These are phyloP conservation scores for Archips crataeganus DNA, from an alignment of 2,888 invertebrate species.

Conservation along the genomic window DNA sequence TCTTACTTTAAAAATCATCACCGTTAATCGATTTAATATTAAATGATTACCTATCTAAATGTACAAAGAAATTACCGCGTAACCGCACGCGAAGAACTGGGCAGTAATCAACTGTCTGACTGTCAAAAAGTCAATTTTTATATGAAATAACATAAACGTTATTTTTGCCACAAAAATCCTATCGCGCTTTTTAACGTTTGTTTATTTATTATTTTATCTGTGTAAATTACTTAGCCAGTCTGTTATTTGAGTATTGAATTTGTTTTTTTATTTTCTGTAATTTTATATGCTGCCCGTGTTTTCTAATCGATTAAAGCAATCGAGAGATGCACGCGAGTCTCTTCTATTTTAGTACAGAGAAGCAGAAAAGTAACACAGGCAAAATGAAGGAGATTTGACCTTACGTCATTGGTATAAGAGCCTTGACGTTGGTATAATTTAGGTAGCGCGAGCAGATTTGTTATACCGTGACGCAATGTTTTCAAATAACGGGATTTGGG, in stretches of 20 bases:
- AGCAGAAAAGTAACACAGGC: conserved; percentile 15
- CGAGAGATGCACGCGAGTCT: conserved; percentile 41
- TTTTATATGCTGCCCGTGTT: conserved; percentile 64
- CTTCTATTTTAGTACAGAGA: conserved; percentile 38
- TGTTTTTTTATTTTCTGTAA: conserved; percentile 74
- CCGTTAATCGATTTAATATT: no score
- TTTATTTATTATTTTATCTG: conserved; percentile 21
- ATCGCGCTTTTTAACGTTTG: background rate
- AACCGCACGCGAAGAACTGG: no score
- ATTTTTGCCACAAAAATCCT: conserved; percentile 6
- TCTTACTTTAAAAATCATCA: no score
- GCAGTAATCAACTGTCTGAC: no score
- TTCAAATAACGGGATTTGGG: conserved; percentile 45
- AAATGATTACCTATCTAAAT: no score
- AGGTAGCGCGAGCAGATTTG: conserved; percentile 35
- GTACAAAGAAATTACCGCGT: no score
- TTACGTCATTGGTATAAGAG: background rate
- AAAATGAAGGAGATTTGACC: background rate
- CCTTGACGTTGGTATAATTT: background rate
- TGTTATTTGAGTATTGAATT: conserved; percentile 75
- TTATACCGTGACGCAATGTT: conserved; percentile 46
- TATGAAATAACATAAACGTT: background rate
- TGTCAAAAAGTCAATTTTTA: no score
- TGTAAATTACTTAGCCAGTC: conserved; percentile 39
- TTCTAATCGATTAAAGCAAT: conserved; percentile 63